Base-by-base conservation (phyloP, 2,113 vertebrate genomes). In the Echinops telfairi region DNA sequence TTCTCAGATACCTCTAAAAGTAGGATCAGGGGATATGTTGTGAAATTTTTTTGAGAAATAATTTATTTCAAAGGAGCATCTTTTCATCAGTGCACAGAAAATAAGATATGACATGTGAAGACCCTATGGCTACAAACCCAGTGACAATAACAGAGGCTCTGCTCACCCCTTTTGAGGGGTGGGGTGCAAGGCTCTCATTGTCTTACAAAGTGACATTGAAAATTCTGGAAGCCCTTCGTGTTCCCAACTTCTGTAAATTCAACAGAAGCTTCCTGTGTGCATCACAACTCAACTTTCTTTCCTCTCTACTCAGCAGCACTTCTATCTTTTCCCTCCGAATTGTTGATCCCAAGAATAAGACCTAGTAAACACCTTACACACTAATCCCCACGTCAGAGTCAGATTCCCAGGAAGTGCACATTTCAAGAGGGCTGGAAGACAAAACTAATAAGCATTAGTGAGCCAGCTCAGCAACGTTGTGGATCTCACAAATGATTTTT, bases 381-480 rank as follows among this genome's bases (percentile, higher is more conserved):
- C 1, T 58, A n/a, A 85, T 68, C 19, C 60, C 27, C 22, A 43
- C 33, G 16, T 85, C 36, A 81, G 7, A 81, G 25, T 85, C 25
- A 68, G 23, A 27, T 89, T 81, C 60, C 31, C 11, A 58, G 10
- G 5, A 53, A 53, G 47, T 14, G 40, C 75, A 85, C 57, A 58
- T 58, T 20, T n/a, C 57, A 47, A 14, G 29, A 92, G 14, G 80
- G 58, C n/a, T 25, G 15, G 66, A 1, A 76, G 31, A 60, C 68
- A n/a, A 88, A 68, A 36, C 81, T 60, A 89, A 76, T 81, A 76
- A 89, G 68, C 15, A 81, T 86, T 85, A 40, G n/a, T 70, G 57
- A 80, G 17, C 57, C 43, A 85, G 57, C 27, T 89, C 40, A 68
- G 9, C 57, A 31, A 92, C 3, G 82, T n/a, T 81, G 8, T 27